These are phyloP conservation scores for Eubucco bourcierii DNA, from an alignment of 2,113 vertebrate species.

Conservation along the genomic window DNA sequence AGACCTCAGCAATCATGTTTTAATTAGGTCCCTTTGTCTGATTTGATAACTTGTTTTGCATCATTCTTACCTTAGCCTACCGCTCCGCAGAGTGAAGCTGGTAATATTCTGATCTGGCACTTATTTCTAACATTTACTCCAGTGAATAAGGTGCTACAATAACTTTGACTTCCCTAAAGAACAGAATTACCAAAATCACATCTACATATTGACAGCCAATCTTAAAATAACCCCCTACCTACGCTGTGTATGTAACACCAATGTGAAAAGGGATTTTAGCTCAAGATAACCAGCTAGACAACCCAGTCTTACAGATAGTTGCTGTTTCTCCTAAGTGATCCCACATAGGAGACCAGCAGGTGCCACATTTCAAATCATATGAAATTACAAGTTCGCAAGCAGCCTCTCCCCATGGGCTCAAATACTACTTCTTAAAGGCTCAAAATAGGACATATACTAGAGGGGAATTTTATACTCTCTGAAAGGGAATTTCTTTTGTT, in stretches of 20 bases:
- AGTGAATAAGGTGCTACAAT: neutral
- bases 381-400: slow-evolving; percentile 79
- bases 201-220: slow-evolving; percentile 20
- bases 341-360: slow-evolving; percentile 60
- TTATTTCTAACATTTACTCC: neutral
- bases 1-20: slow-evolving; percentile 47
- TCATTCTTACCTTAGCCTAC: slow-evolving; percentile 14
- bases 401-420: slow-evolving; percentile 66
- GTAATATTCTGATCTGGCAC: neutral
- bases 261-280: slow-evolving; percentile 45
- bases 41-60: slow-evolving; percentile 56
- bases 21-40: slow-evolving; percentile 56
- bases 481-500: slow-evolving; percentile 43
- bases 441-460: slow-evolving; percentile 35
- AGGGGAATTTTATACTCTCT: slow-evolving; percentile 25
- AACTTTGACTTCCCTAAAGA: slow-evolving; percentile 10
- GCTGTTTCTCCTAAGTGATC: slow-evolving; percentile 64
- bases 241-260: neutral
- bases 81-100: neutral
- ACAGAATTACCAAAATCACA: slow-evolving; percentile 4
- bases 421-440: slow-evolving; percentile 71
- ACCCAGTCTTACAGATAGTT: slow-evolving; percentile 46
- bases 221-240: slow-evolving; percentile 17
- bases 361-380: slow-evolving; percentile 77
- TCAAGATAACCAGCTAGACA: slow-evolving; percentile 51